Base-by-base conservation (phyloP, 2,888 invertebrate genomes). In the Deilephila elpenor region DNA sequence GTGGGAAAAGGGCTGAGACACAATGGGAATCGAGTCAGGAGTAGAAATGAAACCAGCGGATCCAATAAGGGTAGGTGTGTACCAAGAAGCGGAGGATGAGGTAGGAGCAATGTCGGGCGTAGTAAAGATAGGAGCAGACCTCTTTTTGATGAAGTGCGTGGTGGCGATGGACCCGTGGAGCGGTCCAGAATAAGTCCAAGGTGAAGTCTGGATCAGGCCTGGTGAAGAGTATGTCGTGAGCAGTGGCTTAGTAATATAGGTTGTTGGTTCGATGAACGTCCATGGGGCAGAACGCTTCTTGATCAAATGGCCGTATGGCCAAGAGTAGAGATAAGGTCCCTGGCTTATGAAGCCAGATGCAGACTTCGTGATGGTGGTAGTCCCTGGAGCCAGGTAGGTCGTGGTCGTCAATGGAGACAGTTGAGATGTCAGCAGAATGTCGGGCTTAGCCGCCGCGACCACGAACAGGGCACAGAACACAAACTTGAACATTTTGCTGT, bases 131-230 rank as follows among this genome's bases (percentile, higher is more conserved):
- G 19, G 71, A 20, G 71, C 59, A 59, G 71, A 59, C 37, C 71
- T 59, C 59, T 71, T 71, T 59, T 71, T 71, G 59, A 71, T 71
- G 37, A 59, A 59, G 34, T 71, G 71, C 59, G 71, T 17, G n/a
- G 19, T 64, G 20, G 59, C 71, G 17, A 71, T 25, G 37, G 71
- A 59, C 11, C 71, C n/a, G 71, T 6, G 32, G 71, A 71, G 51
- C 29, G 70, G 37, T 25, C 20, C 7, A 20, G 56, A 37, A 6
- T 32, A 37, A 17, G n/a, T 5, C 56, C 14, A 56, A 56, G n/a
- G 56, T 5, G 56, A 19, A 44, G 44, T 44, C 44, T 44, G 44
- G 14, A 44, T 44, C 56, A 56, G 56, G 7, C 1, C 25, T 25
- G 71, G 56, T 32, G 59, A 19, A 25, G 71, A 34, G 59, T 71